Evolutionary conservation across 2,888 invertebrate species (phyloP).

Genomic region (Cybosia mesomella): DNA sequence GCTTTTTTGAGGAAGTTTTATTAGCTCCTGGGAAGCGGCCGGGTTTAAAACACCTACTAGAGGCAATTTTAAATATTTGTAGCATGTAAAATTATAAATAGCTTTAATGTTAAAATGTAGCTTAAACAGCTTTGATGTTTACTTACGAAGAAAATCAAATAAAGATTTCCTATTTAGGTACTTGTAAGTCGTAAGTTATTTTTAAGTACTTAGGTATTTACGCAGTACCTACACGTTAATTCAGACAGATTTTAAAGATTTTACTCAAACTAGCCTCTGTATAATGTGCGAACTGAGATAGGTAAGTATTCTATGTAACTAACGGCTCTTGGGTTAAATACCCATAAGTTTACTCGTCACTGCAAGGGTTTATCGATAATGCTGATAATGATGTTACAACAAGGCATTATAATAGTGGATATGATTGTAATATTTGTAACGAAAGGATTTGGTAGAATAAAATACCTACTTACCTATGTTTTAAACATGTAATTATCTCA

Average conservation of each 20-base stretch:
- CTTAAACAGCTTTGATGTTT: too few species aligned
- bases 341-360: not conserved
- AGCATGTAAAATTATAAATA: not conserved
- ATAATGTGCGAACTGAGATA: not conserved
- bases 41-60: constrained; percentile 43
- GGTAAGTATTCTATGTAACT: not conserved
- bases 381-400: not conserved
- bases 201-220: too few species aligned
- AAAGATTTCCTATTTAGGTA: too few species aligned
- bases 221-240: too few species aligned
- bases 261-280: too few species aligned
- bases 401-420: not conserved
- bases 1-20: constrained; percentile 48
- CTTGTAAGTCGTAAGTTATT: too few species aligned
- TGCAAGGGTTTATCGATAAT: not conserved
- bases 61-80: constrained; percentile 42
- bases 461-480: not conserved
- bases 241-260: too few species aligned
- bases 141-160: too few species aligned
- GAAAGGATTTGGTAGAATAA: not conserved
- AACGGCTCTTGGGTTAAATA: not conserved
- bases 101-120: not conserved
- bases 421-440: not conserved
- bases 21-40: too few species aligned
- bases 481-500: not conserved